Conservation (phyloP, 2,888 invertebrate genomes). For the Drosophila phalerata region DNA sequence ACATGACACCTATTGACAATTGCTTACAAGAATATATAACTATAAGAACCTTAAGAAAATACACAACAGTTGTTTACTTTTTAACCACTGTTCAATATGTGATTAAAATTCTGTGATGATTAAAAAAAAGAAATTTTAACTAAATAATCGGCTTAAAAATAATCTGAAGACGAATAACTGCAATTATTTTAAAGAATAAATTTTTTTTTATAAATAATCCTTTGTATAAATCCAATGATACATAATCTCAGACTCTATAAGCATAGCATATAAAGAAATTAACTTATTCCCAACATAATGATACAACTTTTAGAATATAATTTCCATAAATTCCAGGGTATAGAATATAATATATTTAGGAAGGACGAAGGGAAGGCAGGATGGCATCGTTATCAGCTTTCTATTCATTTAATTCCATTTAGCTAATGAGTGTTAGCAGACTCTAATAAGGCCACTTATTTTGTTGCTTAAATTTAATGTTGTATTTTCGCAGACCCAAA, state of each 20-base stretch:
- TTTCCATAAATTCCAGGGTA: conserved; percentile 3
- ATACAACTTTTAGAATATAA: not conserved
- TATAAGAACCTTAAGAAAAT: not conserved
- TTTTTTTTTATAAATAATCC: too few relatives aligned
- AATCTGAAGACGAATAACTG: too few relatives aligned
- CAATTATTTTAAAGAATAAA: too few relatives aligned
- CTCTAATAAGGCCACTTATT: conserved; percentile 49
- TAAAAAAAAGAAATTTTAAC: too few relatives aligned
- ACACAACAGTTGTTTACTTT: not conserved
- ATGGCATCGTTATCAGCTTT: conserved; percentile 11
- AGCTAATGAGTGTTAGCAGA: conserved; percentile 41
- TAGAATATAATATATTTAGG: not conserved
- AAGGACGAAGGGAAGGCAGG: not conserved
- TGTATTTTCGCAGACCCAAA: conserved; percentile 22
- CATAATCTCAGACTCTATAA: too few relatives aligned
- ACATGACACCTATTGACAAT: conserved; percentile 5
- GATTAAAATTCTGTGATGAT: too few relatives aligned
- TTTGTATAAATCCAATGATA: too few relatives aligned
- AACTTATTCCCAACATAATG: not conserved
- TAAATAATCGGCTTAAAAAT: too few relatives aligned
- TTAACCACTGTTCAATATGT: too few relatives aligned
- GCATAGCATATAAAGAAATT: too few relatives aligned
- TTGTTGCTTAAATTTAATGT: conserved; percentile 47
- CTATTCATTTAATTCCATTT: conserved; percentile 34
- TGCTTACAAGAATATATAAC: not conserved